These are phyloP conservation scores for Microtus montanus DNA, from an alignment of 2,113 vertebrate species.

Conservation along the genomic window DNA sequence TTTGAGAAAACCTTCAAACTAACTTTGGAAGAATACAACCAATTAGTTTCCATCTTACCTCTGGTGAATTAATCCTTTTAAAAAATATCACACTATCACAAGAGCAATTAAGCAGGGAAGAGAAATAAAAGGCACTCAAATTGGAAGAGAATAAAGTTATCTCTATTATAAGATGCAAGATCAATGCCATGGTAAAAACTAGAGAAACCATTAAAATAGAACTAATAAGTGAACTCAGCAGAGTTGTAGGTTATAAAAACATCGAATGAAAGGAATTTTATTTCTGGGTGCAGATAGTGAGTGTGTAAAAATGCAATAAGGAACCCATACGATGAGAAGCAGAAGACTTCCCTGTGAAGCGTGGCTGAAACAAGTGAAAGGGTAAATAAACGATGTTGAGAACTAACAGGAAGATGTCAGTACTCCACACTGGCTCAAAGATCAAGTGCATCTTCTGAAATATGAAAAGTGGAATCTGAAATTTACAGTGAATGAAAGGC, in stretches of 20 bases:
- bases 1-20: constrained; percentile 36
- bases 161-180: not conserved
- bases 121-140: constrained; percentile 4
- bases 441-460: not conserved
- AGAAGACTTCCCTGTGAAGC: not conserved
- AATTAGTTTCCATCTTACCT: constrained; percentile 25
- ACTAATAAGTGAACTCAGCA: not conserved
- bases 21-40: not conserved
- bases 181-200: not conserved
- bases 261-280: not conserved
- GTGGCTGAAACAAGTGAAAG: not conserved
- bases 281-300: not conserved
- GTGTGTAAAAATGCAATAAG: constrained; percentile 35
- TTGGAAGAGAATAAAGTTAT: constrained; percentile 10
- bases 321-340: not conserved
- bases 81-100: constrained; percentile 15
- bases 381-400: not conserved
- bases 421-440: not conserved
- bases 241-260: not conserved
- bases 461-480: not conserved
- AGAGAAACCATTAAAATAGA: not conserved
- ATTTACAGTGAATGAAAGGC: not conserved
- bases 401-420: not conserved
- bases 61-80: constrained; percentile 9
- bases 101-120: constrained; percentile 32